Base-by-base conservation (phyloP, 2,888 invertebrate species). In the Machimus rusticus region DNA sequence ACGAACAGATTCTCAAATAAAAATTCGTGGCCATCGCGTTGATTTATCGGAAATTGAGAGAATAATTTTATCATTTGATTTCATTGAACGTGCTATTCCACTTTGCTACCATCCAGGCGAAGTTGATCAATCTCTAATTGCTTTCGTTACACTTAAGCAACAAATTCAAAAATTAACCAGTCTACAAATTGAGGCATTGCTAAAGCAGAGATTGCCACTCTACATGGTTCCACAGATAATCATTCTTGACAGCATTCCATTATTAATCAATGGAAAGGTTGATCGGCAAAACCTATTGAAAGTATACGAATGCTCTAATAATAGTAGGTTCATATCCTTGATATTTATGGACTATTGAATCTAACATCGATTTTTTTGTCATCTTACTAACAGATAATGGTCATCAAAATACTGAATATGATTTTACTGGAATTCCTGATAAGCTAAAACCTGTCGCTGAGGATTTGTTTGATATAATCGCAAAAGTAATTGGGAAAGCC, bases 191-290 rank as follows among this genome's bases (percentile, higher is more conserved):
- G 96, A 97, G 90, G 93, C 93, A 0, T 92, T 93, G 28, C 92
- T 97, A 82, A 94, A 94, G 90, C 94, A 94, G 84, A 94, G 94
- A 86, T 93, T 97, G 5, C 95, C 96, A 0, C 93, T 94, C 6
- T 97, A 97, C 90, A 97, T 97, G 96, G 94, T 96, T 23, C 97
- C 97, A 0, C 96, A 96, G 93, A 94, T 96, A 0, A 94, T 96
- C 28, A 93, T 96, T 0, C 92, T 97, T 14, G 96, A 97, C 28
- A 94, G 92, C n/a, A 94, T 98, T 86, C 98, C 98, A 0, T 92
- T 97, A 37, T 93, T 97, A 43, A 96, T 97, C 0, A 98, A 98
- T 91, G 98, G 98, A 0, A 98, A 98, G 93, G 96, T 96, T 8
- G 98, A 98, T 92, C 93, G 98, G 51, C 97, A 98, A 91, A 93